phyloP scores from a whole-genome alignment of 2,797 vertebrate species.

The Smutsia temminckii region DNA sequence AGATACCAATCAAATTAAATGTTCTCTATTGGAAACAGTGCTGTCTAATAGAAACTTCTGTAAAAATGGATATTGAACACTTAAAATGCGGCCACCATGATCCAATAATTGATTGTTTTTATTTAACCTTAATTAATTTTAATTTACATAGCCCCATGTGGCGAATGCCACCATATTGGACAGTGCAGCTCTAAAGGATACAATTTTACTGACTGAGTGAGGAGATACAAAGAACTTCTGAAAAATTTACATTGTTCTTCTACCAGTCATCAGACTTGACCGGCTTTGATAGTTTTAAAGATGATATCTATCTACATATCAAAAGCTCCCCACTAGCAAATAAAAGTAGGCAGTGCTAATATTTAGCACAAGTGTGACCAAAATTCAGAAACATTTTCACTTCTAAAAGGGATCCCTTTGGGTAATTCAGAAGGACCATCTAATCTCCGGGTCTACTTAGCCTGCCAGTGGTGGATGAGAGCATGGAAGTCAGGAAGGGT shows the following conservation, averaged over 20 bases:
- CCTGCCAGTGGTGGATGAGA: neutral
- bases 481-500: neutral
- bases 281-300: neutral
- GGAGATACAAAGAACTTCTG: neutral
- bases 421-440: neutral
- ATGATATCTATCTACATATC: neutral
- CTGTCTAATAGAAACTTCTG: neutral
- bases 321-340: neutral
- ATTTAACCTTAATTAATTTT: neutral
- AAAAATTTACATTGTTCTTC: neutral
- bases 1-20: neutral
- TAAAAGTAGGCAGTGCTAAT: neutral
- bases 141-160: neutral
- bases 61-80: neutral
- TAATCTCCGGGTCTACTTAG: neutral
- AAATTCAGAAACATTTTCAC: conserved; percentile 4
- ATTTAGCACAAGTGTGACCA: neutral
- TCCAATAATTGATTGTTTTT: neutral
- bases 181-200: neutral
- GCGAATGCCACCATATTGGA: neutral
- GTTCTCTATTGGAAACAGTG: neutral
- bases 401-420: neutral
- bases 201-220: neutral
- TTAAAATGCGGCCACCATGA: neutral
- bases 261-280: neutral